Percentiles rank a stretch among this genome's conserved stretches.
phyloP scores from a whole-genome alignment of 2,888 invertebrate species.

The Trissolcus brochymenae region DNA sequence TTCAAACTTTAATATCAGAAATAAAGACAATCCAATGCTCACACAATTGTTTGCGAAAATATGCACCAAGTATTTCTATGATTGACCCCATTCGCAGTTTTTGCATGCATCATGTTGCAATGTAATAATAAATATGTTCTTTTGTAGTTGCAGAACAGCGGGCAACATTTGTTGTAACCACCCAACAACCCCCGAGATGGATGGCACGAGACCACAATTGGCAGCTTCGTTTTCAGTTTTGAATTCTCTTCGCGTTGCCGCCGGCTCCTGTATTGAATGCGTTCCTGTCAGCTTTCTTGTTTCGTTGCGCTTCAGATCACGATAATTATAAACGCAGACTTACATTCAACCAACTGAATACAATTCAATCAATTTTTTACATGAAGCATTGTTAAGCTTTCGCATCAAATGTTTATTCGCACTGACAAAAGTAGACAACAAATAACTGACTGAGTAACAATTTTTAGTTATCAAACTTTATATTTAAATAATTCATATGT shows the following conservation, averaged over 20 bases:
- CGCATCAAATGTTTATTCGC: too few species aligned
- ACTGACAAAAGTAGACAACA: too few species aligned
- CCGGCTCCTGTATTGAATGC: constrained; percentile 28
- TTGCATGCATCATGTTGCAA: too few species aligned
- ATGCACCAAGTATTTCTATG: too few species aligned
- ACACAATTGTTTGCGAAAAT: too few species aligned
- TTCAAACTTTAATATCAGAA: too few species aligned
- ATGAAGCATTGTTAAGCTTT: background rate
- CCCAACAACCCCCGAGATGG: constrained; percentile 48
- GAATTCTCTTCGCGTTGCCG: constrained; percentile 37
- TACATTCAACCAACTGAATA: constrained; percentile 42
- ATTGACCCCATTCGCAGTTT: too few species aligned
- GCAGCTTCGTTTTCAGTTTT: constrained; percentile 52
- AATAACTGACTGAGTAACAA: too few species aligned
- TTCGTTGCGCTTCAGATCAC: constrained; percentile 30
- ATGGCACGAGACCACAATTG: constrained; percentile 56
- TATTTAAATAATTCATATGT: too few species aligned
- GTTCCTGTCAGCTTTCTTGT: constrained; percentile 18
- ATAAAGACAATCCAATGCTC: too few species aligned
- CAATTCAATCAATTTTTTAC: constrained; percentile 22
- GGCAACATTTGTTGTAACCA: constrained; percentile 55
- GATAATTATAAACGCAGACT: constrained; percentile 19
- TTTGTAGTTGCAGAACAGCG: constrained; percentile 54
- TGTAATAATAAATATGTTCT: background rate
- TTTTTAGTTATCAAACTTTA: too few species aligned